Base-by-base conservation (phyloP, 2,797 vertebrate species). In the Epinephelus coioides region DNA sequence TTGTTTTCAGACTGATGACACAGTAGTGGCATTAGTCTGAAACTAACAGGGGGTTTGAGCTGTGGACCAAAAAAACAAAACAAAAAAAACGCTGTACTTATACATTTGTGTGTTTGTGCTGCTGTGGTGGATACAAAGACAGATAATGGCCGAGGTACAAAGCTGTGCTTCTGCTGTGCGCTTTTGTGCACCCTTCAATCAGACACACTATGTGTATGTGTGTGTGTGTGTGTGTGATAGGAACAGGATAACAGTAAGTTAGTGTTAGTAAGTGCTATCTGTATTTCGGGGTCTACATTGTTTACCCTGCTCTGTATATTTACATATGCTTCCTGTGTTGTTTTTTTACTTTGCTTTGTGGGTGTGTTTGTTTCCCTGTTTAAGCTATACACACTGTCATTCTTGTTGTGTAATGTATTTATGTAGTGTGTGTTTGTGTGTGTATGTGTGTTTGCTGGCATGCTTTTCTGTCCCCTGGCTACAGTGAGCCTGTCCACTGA, bases 401-500 rank as follows among this genome's bases (percentile, higher is more conserved):
- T 78, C 67, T 78, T 67, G 46, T 61, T 73, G 50, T 75, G 25
- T 71, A 55, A 70, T 56, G 55, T 62, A 82, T 84, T 71, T 79
- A 68, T 79, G 46, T 57, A 50, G 12, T 54, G 51, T 83, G 19
- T 62, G 34, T 67, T 63, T 85, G 51, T 80, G 57, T 73, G 40
- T 65, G 18, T 75, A 49, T 78, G 63, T 77, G 64, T 79, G 53
- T 69, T 57, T 81, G 65, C 82, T 79, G 76, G 69, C 69, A 72
- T 81, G 83, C 83, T 77, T 79, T 72, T 87, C 60, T 82, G 82
- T 92, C 91, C 89, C 90, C 69, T 87, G 86, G 93, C 91, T 90
- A 74, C 86, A 81, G 65, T 75, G 79, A 83, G 80, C 79, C 85
- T 79, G 79, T 86, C 80, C 79, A 73, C 83, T 94, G 94, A 95